These are phyloP conservation scores for Drosophila ohnishii DNA, from an alignment of 1,140 invertebrate species.

Conservation along the genomic window DNA sequence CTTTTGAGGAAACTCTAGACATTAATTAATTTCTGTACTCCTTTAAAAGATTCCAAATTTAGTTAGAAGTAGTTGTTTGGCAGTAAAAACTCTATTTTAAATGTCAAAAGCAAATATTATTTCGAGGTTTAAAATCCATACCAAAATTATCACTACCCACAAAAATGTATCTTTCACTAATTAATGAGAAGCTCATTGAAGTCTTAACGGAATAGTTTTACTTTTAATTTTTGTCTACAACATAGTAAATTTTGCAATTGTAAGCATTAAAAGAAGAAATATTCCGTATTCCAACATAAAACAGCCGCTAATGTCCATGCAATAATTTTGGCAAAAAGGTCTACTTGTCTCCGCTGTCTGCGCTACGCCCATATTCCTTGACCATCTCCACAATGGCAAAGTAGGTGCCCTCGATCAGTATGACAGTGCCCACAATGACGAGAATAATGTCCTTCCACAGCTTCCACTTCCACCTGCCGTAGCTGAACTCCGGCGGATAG, in stretches of 20 bases:
- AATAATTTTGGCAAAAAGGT: background rate
- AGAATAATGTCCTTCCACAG: slow-evolving; percentile 40
- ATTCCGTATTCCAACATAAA: background rate
- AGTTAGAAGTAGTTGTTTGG: too few species aligned
- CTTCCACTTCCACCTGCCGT: slow-evolving; percentile 42
- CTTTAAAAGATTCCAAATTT: too few species aligned
- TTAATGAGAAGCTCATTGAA: too few species aligned
- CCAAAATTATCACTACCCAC: too few species aligned
- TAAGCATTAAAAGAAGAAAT: background rate
- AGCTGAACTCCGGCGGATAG: slow-evolving; percentile 35
- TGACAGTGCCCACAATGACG: slow-evolving; percentile 21
- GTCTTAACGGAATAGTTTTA: too few species aligned
- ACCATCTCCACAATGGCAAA: slow-evolving; percentile 24
- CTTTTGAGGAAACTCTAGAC: too few species aligned
- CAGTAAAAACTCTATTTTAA: too few species aligned
- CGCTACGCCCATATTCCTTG: background rate
- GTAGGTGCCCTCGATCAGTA: slow-evolving; percentile 30
- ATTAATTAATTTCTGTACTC: too few species aligned
- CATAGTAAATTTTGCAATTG: background rate
- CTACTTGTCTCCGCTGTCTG: background rate
- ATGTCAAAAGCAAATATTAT: too few species aligned
- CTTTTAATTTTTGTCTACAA: too few species aligned
- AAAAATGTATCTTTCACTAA: too few species aligned
- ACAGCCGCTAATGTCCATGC: background rate
- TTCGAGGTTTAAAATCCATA: too few species aligned